These are phyloP conservation scores for Amblyopsis rosae DNA, from an alignment of 2,113 vertebrate species.

Conservation along the genomic window DNA sequence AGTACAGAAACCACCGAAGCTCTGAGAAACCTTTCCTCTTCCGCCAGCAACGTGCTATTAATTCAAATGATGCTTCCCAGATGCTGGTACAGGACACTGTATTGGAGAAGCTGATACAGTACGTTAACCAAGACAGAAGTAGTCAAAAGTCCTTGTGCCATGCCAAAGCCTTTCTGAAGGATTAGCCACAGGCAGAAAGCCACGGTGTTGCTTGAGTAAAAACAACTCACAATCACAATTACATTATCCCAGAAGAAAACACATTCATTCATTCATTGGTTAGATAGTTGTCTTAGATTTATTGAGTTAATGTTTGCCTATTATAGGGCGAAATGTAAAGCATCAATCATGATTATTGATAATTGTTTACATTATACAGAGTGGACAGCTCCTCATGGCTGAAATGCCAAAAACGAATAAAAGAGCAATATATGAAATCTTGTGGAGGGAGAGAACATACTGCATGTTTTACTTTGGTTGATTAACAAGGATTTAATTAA, in stretches of 20 bases:
- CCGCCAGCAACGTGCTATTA: constrained; percentile 24
- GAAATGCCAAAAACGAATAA: neutral
- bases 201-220: constrained; percentile 64
- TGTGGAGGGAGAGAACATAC: too few relatives aligned
- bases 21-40: constrained; percentile 12
- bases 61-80: constrained; percentile 47
- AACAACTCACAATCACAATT: constrained; percentile 39
- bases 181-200: constrained; percentile 42
- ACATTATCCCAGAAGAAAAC: constrained; percentile 36
- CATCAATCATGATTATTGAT: too few relatives aligned
- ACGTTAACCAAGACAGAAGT: constrained; percentile 29
- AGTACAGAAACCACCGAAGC: constrained; percentile 12
- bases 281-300: constrained; percentile 44
- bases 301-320: constrained; percentile 50
- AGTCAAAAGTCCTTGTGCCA: constrained; percentile 9
- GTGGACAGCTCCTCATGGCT: constrained; percentile 10
- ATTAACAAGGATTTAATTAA: too few relatives aligned
- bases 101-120: constrained; percentile 23
- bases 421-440: neutral
- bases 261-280: constrained; percentile 39
- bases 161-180: constrained; percentile 26
- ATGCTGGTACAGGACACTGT: constrained; percentile 33
- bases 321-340: too few relatives aligned
- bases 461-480: too few relatives aligned
- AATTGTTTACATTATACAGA: neutral